Evolutionary conservation across 2,888 invertebrate genomes (phyloP).

Genomic region (Caenorhabditis zanzibari): DNA sequence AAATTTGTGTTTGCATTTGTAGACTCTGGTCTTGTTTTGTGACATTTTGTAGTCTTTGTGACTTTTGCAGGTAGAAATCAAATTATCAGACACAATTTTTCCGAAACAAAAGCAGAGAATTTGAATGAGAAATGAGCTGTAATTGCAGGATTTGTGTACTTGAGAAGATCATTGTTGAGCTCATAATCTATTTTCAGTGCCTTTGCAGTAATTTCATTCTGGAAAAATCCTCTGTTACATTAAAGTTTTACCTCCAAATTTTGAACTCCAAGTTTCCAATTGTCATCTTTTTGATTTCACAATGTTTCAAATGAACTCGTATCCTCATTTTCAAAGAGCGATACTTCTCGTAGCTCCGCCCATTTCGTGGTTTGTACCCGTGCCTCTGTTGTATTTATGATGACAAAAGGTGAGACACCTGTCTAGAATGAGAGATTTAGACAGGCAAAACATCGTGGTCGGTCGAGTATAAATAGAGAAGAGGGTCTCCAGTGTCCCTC

Average conservation of each 20-base stretch:
- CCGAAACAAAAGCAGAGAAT: no score
- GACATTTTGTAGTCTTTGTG: not conserved
- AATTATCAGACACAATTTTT: not conserved
- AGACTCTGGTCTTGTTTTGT: not conserved
- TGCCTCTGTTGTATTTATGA: constrained; percentile 8
- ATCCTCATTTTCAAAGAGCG: not conserved
- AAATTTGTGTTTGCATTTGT: constrained; percentile 7
- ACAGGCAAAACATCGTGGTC: constrained; percentile 14
- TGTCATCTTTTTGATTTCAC: constrained; percentile 5
- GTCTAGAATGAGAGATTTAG: constrained; percentile 16
- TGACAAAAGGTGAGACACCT: constrained; percentile 36
- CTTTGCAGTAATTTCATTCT: not conserved
- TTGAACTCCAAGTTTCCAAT: not conserved
- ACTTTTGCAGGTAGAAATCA: not conserved
- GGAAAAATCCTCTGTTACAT: no score
- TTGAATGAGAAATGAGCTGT: no score
- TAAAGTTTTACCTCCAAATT: no score
- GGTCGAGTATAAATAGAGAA: constrained; percentile 31
- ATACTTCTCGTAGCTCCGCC: constrained; percentile 9
- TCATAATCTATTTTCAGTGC: no score
- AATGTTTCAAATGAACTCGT: not conserved
- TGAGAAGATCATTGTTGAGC: no score
- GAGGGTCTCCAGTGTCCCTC: constrained; percentile 3
- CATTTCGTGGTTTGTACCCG: constrained; percentile 47
- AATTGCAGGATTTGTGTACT: no score